Conservation (phyloP, 1,140 invertebrate genomes). For the Temnothorax longispinosus region DNA sequence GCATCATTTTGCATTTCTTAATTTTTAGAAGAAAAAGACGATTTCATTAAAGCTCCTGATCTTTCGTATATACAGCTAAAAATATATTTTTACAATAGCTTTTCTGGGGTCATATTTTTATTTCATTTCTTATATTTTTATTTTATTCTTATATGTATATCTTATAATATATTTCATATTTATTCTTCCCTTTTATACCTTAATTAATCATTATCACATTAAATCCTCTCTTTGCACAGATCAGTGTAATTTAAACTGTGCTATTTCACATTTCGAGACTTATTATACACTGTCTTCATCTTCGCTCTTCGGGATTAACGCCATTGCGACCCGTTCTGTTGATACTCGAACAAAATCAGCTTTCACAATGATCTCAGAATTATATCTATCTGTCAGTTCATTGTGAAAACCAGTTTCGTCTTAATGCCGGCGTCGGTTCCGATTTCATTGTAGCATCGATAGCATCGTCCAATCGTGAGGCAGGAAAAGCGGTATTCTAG, state of each 20-base stretch:
- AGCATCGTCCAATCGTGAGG: slow-evolving; percentile 5
- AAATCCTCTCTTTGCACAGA: not conserved
- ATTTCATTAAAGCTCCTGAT: not conserved
- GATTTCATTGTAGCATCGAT: slow-evolving; percentile 13
- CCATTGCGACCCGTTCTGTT: slow-evolving; percentile 40
- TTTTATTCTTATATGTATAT: too few species aligned
- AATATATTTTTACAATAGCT: not conserved
- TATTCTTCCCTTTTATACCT: not conserved
- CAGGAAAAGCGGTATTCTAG: not conserved
- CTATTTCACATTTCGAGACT: not conserved
- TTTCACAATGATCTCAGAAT: slow-evolving; percentile 98
- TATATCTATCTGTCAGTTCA: slow-evolving; percentile 94
- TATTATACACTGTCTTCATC: not conserved
- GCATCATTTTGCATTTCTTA: not conserved
- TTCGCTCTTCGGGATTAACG: not conserved
- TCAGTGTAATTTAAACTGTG: not conserved
- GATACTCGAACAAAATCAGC: slow-evolving; percentile 92
- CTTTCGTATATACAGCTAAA: not conserved
- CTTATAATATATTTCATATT: too few species aligned
- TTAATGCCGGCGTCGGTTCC: slow-evolving; percentile 62
- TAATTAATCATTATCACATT: not conserved
- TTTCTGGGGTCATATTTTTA: not conserved
- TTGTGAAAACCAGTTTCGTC: slow-evolving; percentile 96
- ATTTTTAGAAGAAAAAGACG: not conserved
- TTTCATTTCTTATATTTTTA: not conserved